Evolutionary conservation across 2,797 vertebrate species (phyloP).

Genomic region (Eidolon dupreanum): DNA sequence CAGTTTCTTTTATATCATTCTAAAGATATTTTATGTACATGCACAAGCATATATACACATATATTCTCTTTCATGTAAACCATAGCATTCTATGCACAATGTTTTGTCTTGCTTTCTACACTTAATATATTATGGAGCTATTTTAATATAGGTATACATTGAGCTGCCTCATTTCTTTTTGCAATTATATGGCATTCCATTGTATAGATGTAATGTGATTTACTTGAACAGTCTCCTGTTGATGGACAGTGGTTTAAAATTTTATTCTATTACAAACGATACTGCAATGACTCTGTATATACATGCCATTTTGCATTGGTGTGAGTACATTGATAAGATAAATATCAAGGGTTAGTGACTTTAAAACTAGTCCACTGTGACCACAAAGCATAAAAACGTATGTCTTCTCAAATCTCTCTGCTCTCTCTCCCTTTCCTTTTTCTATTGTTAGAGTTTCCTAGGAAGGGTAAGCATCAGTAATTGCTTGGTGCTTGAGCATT

Average conservation of each 20-base stretch:
- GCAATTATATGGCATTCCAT: not conserved
- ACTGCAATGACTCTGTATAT: not conserved
- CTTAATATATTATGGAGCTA: not conserved
- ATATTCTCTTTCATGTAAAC: not conserved
- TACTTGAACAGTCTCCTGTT: constrained; percentile 27
- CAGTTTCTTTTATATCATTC: not conserved
- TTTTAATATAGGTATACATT: not conserved
- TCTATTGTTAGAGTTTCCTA: constrained; percentile 8
- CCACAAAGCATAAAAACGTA: not conserved
- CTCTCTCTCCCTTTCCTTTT: not conserved
- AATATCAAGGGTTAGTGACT: not conserved
- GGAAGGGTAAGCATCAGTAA: constrained; percentile 9
- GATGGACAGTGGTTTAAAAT: constrained; percentile 38
- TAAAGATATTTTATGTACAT: constrained; percentile 3
- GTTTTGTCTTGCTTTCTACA: constrained; percentile 9
- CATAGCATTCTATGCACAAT: not conserved
- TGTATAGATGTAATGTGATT: not conserved
- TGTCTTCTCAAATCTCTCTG: constrained; percentile 10
- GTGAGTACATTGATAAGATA: not conserved
- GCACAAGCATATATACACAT: not conserved
- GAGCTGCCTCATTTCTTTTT: constrained; percentile 13
- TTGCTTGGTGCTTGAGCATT: constrained; percentile 9
- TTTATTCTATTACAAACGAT: constrained; percentile 12
- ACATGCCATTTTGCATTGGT: not conserved
- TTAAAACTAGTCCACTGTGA: constrained; percentile 6